These are phyloP conservation scores for Euspilapteryx auroguttella DNA, from an alignment of 2,888 invertebrate species.

Conservation along the genomic window DNA sequence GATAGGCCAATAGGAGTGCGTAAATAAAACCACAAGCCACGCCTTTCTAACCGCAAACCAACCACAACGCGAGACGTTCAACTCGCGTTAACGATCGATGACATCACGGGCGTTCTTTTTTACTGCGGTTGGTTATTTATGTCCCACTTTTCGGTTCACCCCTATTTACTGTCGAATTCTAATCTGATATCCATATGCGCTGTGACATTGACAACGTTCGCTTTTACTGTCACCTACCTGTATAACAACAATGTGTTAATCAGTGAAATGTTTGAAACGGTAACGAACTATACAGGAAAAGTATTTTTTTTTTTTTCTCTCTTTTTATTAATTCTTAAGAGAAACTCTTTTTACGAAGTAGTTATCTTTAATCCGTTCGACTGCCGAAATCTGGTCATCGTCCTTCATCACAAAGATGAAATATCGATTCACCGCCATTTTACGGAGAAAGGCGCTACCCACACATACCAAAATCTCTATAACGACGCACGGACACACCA, in stretches of 20 bases:
- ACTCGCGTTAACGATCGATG: slow-evolving; percentile 43
- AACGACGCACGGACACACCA: slow-evolving; percentile 48
- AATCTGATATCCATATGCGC: not conserved
- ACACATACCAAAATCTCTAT: slow-evolving; percentile 29
- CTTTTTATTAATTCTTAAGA: not conserved
- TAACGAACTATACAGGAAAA: too few relatives aligned
- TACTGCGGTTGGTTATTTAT: slow-evolving; percentile 21
- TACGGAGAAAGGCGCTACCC: slow-evolving; percentile 35
- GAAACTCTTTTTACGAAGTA: too few relatives aligned
- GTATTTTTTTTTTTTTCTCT: too few relatives aligned
- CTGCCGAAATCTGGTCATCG: too few relatives aligned
- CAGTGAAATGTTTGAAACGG: too few relatives aligned
- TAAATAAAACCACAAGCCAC: slow-evolving; percentile 65
- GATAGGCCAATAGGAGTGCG: slow-evolving; percentile 61
- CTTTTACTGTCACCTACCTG: too few relatives aligned
- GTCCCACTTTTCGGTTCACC: too few relatives aligned
- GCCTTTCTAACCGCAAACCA: slow-evolving; percentile 68
- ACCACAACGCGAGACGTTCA: slow-evolving; percentile 58
- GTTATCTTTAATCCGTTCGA: too few relatives aligned
- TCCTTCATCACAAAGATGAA: slow-evolving; percentile 42
- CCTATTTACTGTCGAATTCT: slow-evolving; percentile 12
- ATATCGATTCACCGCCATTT: slow-evolving; percentile 46
- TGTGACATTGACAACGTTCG: too few relatives aligned
- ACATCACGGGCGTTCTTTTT: slow-evolving; percentile 29
- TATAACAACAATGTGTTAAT: too few relatives aligned